These are phyloP conservation scores for Oxyruncus cristatus DNA, from an alignment of 2,113 vertebrate species.

Conservation along the genomic window DNA sequence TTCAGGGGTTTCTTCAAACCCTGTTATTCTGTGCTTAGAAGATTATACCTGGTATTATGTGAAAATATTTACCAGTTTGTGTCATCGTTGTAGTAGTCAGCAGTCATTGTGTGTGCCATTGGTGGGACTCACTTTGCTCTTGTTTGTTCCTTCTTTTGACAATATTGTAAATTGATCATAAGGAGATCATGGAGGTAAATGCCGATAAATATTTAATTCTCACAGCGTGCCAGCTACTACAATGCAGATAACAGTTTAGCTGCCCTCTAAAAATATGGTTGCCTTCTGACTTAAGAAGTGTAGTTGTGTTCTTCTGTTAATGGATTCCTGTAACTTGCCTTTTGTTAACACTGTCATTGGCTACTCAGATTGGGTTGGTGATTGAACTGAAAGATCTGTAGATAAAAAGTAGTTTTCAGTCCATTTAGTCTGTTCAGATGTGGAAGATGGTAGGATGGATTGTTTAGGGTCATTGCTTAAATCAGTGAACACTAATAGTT, in stretches of 20 bases:
- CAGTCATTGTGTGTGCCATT: background rate
- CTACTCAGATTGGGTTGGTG: background rate
- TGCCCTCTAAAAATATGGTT: background rate
- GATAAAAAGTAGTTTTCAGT: background rate
- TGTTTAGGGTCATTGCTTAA: background rate
- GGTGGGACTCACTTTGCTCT: background rate
- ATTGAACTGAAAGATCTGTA: background rate
- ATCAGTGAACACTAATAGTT: background rate
- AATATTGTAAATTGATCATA: background rate
- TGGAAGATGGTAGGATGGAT: background rate
- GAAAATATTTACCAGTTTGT: background rate
- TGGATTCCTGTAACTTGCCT: background rate
- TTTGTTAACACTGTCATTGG: background rate
- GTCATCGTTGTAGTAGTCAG: background rate
- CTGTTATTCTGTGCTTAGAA: background rate
- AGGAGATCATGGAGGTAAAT: background rate
- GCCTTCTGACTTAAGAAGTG: background rate
- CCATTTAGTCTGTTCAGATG: background rate
- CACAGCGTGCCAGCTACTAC: background rate
- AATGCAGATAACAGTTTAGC: background rate
- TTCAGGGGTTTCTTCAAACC: background rate
- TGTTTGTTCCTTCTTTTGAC: background rate
- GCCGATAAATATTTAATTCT: slow-evolving; percentile 1
- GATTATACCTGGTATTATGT: background rate
- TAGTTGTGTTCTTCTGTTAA: background rate